phyloP scores from a whole-genome alignment of 1,140 invertebrate genomes.

The Micrasema longulum region DNA sequence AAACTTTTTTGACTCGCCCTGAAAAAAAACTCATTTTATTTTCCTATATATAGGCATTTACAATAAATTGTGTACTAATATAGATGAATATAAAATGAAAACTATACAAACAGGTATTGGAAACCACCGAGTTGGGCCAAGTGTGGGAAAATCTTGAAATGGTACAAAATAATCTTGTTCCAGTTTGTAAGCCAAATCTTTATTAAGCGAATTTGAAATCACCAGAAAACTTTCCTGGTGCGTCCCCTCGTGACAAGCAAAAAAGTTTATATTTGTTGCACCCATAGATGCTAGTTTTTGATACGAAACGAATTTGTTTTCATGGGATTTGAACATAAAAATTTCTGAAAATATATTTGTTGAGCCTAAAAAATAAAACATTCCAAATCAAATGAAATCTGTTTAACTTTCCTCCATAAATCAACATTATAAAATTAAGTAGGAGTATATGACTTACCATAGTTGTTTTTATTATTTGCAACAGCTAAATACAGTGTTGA shows the following conservation, averaged over 20 bases:
- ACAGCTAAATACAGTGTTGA: conserved; percentile 61
- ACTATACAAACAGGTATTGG: conserved; percentile 55
- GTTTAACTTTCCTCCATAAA: not conserved
- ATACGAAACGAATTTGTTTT: conserved; percentile 59
- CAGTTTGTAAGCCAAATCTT: conserved; percentile 58
- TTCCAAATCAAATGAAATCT: not conserved
- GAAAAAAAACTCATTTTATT: not conserved
- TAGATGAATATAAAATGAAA: not conserved
- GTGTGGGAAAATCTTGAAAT: conserved; percentile 58
- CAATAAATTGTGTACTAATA: not conserved
- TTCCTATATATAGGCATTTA: not conserved
- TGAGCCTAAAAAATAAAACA: conserved; percentile 56
- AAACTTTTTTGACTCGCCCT: conserved; percentile 49
- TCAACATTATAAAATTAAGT: conserved; percentile 1
- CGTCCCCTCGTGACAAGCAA: conserved; percentile 53
- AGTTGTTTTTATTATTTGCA: conserved; percentile 62
- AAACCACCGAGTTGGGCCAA: conserved; percentile 55
- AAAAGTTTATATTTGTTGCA: conserved; percentile 58
- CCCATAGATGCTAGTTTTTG: conserved; percentile 63
- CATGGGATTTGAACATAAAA: conserved; percentile 61
- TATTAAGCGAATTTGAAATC: conserved; percentile 54
- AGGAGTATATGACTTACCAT: conserved; percentile 53
- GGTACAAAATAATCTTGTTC: conserved; percentile 59
- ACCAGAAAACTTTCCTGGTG: conserved; percentile 57
- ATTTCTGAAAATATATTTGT: conserved; percentile 65